These are phyloP conservation scores for Alaudala cheleensis DNA, from an alignment of 2,113 vertebrate species.

Conservation along the genomic window DNA sequence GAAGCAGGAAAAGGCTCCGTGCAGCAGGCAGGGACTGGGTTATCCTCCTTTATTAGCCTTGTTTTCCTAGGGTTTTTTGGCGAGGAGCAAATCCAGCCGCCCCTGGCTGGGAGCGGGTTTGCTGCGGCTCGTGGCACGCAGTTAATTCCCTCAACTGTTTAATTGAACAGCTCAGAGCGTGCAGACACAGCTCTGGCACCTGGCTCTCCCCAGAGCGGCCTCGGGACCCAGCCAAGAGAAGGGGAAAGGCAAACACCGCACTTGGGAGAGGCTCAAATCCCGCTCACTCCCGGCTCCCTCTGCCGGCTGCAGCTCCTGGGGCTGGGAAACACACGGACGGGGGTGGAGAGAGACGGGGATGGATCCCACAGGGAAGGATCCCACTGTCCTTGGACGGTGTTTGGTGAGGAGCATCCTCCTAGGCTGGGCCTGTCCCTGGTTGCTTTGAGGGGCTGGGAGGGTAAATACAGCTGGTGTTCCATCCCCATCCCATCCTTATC, in stretches of 20 bases:
- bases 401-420: neutral
- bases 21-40: neutral
- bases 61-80: neutral
- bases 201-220: neutral
- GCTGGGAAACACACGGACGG: accelerated
- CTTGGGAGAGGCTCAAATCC: neutral
- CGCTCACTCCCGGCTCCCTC: neutral
- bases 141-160: conserved; percentile 52
- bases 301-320: neutral
- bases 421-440: accelerated
- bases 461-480: neutral
- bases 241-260: neutral
- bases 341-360: accelerated
- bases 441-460: neutral
- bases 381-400: neutral
- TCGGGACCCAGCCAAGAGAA: neutral
- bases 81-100: neutral
- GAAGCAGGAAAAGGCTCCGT: neutral
- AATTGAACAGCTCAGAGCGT: conserved; percentile 32
- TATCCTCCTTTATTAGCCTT: neutral
- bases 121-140: neutral
- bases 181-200: neutral
- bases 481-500: neutral
- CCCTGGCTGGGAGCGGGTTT: neutral
- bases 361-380: neutral